Percentiles rank a stretch among this genome's conserved stretches.
phyloP scores from a whole-genome alignment of 2,888 invertebrate genomes.

The Timandra comae region DNA sequence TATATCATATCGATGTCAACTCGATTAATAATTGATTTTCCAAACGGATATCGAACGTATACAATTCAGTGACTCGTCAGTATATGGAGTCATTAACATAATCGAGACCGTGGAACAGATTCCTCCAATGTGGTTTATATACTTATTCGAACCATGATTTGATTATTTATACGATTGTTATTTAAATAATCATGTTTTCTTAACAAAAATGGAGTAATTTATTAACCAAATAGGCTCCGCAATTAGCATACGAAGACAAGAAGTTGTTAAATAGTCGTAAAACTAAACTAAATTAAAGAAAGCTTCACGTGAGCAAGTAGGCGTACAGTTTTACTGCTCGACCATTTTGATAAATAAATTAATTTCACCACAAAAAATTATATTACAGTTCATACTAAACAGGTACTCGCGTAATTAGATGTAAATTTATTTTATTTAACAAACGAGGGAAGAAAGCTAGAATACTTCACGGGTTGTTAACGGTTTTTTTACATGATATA shows the following conservation, averaged over 20 bases:
- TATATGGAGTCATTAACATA: too few relatives aligned
- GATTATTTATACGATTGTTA: conserved; percentile 5
- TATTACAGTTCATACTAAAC: conserved; percentile 6
- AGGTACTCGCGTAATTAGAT: conserved; percentile 12
- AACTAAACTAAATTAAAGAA: neutral
- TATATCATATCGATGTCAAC: too few relatives aligned
- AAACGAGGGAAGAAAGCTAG: conserved; percentile 19
- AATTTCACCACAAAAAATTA: conserved; percentile 1
- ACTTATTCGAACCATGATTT: conserved; percentile 3
- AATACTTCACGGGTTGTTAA: conserved; percentile 26
- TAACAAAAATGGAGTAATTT: too few relatives aligned
- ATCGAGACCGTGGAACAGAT: too few relatives aligned
- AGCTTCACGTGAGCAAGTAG: neutral
- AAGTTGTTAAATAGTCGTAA: neutral
- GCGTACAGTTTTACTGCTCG: conserved; percentile 1
- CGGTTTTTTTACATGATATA: conserved; percentile 25
- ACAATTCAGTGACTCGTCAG: too few relatives aligned
- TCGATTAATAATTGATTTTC: too few relatives aligned
- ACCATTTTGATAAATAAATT: neutral
- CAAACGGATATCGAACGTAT: too few relatives aligned
- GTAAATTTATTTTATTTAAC: conserved; percentile 19
- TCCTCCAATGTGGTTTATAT: neutral
- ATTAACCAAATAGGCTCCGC: too few relatives aligned
- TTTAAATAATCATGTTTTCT: conserved; percentile 3
- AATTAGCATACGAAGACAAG: neutral